Conservation (phyloP, 2,797 vertebrate species). For the Austrolebias charrua region DNA sequence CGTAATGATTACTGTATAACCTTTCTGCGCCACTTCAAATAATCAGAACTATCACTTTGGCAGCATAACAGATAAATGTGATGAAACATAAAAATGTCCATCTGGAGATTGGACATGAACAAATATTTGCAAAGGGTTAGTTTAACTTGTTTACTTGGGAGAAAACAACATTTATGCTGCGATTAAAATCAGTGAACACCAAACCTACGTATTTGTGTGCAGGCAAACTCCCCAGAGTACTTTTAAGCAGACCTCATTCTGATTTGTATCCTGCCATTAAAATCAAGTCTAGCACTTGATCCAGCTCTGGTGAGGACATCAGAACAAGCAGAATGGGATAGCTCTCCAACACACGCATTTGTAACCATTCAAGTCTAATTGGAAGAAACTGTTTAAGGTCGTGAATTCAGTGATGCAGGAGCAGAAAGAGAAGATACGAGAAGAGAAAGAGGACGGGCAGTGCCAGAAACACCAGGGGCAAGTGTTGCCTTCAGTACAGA, state of each 20-base stretch:
- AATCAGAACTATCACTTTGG: too few species aligned
- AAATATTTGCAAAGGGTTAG: too few species aligned
- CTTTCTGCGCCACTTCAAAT: too few species aligned
- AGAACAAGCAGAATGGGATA: conserved; percentile 52
- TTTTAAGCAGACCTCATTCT: conserved; percentile 3
- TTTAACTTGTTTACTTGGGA: too few species aligned
- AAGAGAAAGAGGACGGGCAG: conserved; percentile 32
- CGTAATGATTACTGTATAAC: too few species aligned
- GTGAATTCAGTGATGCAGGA: conserved; percentile 50
- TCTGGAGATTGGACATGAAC: too few species aligned
- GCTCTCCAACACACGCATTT: conserved; percentile 54
- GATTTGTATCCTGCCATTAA: neutral
- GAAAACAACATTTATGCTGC: neutral
- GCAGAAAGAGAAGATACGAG: conserved; percentile 29
- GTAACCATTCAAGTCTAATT: conserved; percentile 71
- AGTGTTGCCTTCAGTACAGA: conserved; percentile 53
- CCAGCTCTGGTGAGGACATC: conserved; percentile 19
- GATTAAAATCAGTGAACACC: neutral
- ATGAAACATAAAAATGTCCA: too few species aligned
- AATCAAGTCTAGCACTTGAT: neutral
- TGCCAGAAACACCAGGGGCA: conserved; percentile 75
- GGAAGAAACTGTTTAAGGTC: conserved; percentile 49
- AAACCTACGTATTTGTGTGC: neutral
- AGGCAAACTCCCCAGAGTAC: neutral
- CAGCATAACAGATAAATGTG: too few species aligned